Percentiles rank a stretch among this genome's conserved stretches.
These are phyloP conservation scores for Megaceryle alcyon DNA, from an alignment of 2,797 vertebrate genomes.

Conservation along the genomic window DNA sequence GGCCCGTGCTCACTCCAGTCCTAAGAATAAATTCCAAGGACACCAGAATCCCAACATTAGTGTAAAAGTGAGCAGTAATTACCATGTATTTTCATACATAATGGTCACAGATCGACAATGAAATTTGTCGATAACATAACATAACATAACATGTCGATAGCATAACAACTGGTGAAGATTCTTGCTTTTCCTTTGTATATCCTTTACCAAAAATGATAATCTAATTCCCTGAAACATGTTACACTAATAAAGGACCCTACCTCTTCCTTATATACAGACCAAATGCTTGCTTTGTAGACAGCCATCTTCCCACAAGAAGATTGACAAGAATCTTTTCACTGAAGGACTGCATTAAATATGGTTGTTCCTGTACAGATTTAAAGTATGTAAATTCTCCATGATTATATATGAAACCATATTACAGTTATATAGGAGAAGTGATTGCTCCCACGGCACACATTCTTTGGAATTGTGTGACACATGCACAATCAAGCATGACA, in stretches of 20 bases:
- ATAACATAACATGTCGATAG: accelerated
- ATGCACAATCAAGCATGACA: conserved; percentile 53
- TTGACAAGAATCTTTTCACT: neutral
- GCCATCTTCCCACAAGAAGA: neutral
- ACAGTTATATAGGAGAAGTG: conserved; percentile 19
- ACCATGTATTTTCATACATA: neutral
- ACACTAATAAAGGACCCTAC: neutral
- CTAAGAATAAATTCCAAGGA: neutral
- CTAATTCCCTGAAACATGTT: neutral
- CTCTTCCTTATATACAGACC: neutral
- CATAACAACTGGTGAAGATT: neutral
- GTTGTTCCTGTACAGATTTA: neutral
- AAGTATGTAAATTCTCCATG: neutral
- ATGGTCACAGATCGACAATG: neutral
- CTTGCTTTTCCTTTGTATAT: neutral
- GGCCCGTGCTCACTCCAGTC: neutral
- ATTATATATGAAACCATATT: neutral
- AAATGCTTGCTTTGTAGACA: neutral
- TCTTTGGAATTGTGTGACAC: conserved; percentile 44
- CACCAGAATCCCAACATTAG: neutral
- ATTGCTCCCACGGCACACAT: conserved; percentile 55
- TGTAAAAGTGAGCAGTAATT: neutral
- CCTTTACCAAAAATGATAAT: neutral
- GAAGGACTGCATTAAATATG: neutral
- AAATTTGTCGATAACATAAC: neutral